Evolutionary conservation across 2,113 vertebrate species (phyloP).

Genomic region (Smithornis capensis): DNA sequence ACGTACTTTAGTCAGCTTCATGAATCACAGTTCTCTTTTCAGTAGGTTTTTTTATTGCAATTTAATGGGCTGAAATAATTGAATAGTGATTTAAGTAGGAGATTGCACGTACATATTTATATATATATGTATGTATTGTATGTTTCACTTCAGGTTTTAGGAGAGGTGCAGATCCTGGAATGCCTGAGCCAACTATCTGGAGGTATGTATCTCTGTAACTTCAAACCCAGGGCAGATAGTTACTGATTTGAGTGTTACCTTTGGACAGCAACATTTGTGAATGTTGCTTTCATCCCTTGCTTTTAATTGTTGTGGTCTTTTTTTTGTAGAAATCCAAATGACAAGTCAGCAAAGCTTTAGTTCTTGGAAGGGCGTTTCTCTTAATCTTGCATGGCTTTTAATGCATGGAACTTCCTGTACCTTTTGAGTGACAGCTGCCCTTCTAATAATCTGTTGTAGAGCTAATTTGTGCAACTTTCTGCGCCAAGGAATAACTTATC

Average conservation of each 20-base stretch:
- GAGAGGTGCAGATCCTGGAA: conserved; percentile 95
- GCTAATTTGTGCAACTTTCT: not conserved
- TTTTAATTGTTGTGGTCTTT: not conserved
- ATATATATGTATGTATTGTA: not conserved
- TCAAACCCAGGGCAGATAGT: not conserved
- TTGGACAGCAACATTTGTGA: not conserved
- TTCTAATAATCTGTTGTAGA: not conserved
- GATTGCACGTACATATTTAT: not conserved
- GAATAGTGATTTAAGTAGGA: not conserved
- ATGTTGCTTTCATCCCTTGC: not conserved
- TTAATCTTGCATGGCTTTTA: not conserved
- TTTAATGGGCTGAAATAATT: not conserved
- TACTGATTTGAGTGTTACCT: not conserved
- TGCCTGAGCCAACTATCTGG: conserved; percentile 91
- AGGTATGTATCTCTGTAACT: conserved; percentile 75
- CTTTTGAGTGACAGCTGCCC: not conserved
- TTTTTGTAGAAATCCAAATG: not conserved
- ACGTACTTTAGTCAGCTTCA: not conserved
- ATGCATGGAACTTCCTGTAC: not conserved
- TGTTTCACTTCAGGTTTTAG: conserved; percentile 86
- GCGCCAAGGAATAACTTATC: not conserved
- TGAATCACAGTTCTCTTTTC: not conserved
- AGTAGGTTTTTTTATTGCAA: not conserved
- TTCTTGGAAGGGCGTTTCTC: not conserved
- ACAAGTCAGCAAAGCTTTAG: not conserved